Evolutionary conservation across 2,888 invertebrate species (phyloP), one percentile per base, ranked within the genome.

Genomic region (Anarsia innoxiella): DNA sequence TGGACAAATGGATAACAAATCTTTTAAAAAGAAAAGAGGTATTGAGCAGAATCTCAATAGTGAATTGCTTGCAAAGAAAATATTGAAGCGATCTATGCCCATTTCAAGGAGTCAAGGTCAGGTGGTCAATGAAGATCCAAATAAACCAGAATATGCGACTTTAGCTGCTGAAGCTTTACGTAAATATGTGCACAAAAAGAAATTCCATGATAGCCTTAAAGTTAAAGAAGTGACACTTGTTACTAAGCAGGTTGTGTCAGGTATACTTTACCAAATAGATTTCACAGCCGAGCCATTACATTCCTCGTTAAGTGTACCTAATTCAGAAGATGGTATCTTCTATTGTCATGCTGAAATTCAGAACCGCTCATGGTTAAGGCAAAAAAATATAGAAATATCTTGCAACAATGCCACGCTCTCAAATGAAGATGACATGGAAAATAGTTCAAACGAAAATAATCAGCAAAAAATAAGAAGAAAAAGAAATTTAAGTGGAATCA

Each of bases 311-410:
- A 40, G 53, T 33, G 45, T 52, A 15, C 29, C 43, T 1, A 41
- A 59, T 23, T 33, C 41, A 13, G 37, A 48, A 6, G 42, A 45
- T 34, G 38, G 45, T 11, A 46, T 51, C 13, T 41, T 67, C 12
- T 46, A 52, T 40, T 90, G 90, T 53, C 48, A 73, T 14, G 58
- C 89, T 23, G 49, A 65, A 36, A 75, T 88, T 31, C 88, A 86
- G 88, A 74, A 84, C 23, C 77, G 71, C 23, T 83, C 87, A 4
- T 89, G 89, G 89, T 26, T 84, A 13, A 68, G 69, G 29, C 41
- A 38, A 1, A 70, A 74, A 32, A 60, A 73, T 23, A 66, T 73
- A 37, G 52, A 66, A 28, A 69, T 84, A 1, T 48, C 55, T 15
- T 78, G 85, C 46, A 51, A 57, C 19, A n/a, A n/a, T n/a, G n/a